Evolutionary conservation across 2,888 invertebrate genomes (phyloP), one percentile per base, ranked within the genome.

Genomic region (Synergus laeviventris): DNA sequence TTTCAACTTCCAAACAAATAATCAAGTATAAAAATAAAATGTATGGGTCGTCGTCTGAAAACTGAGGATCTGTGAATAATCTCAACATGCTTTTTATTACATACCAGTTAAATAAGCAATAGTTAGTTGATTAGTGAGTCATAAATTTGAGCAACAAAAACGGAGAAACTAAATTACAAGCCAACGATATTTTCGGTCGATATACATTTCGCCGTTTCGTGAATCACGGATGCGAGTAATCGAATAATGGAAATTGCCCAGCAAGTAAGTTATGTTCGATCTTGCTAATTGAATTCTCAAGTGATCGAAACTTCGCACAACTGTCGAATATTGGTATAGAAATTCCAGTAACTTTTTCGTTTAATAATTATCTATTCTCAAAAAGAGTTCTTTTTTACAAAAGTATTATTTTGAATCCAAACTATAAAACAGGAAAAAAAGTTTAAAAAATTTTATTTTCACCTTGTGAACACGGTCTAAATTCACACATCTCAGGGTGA

Each of bases 201-300:
- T 54, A 18, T 54, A 18, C 9, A 18, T 54, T 54, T 18, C 18
- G 9, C 11, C 18, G 54, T 18, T 54, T 54, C 11, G 54, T 18
- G 54, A 54, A 18, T 9, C 54, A 54, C 16, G 73, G 74, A 77
- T 73, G 73, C 62, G 64, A 79, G 79, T 84, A 83, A 84, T 81
- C 79, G 79, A 82, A 83, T 83, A 80, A 84, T 84, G 82, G 81
- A 84, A 84, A 84, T 82, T 79, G 77, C 79, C 77, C 73, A 77
- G 79, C 80, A 83, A 84, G 79, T 82, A 83, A 84, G 79, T 82
- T 79, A 73, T 56, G 74, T 59, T 74, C 78, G 79, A 78, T 83
- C 80, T 76, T 45, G 62, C 76, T 82, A 84, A 82, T 83, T 75
- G 79, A 82, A 82, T 83, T 78, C 75, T 64, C 76, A 77, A 66